These are phyloP conservation scores for Umimayanthus chanpuru DNA, from an alignment of 92 coral and sea anemone species.

Conservation along the genomic window DNA sequence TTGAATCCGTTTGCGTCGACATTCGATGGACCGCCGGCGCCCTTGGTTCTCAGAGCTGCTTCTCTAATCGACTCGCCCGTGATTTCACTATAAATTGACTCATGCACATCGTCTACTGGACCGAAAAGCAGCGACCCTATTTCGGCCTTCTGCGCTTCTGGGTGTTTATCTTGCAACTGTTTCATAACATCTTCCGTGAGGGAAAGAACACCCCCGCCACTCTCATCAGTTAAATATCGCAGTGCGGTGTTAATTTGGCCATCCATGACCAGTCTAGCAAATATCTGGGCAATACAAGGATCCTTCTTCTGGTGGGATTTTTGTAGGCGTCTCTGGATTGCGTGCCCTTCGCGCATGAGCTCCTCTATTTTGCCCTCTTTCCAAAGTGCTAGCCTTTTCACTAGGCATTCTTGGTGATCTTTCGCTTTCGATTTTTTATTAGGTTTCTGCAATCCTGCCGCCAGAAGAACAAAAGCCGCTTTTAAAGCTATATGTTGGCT, in stretches of 20 bases:
- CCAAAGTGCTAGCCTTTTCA: constrained; percentile 32
- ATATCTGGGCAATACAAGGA: constrained; percentile 27
- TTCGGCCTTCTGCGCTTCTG: constrained; percentile 28
- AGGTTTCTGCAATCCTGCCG: constrained; percentile 14
- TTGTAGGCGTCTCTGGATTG: constrained; percentile 25
- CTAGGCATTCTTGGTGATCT: constrained; percentile 34
- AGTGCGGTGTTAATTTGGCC: constrained; percentile 43
- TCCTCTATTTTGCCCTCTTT: constrained; percentile 11
- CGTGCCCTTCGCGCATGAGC: constrained; percentile 24
- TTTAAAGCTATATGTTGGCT: not conserved
- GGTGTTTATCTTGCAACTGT: constrained; percentile 39
- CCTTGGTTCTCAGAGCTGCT: constrained; percentile 31
- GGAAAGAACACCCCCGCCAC: constrained; percentile 44
- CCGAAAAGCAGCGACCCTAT: no score
- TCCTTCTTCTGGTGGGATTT: constrained; percentile 20
- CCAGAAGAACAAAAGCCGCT: constrained; percentile 10
- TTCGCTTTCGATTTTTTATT: constrained; percentile 22
- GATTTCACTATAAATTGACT: constrained; percentile 27
- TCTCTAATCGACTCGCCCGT: constrained; percentile 22
- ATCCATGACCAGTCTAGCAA: constrained; percentile 45
- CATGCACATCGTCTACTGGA: constrained; percentile 31
- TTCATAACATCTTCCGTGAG: constrained; percentile 41
- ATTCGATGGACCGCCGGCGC: constrained; percentile 18
- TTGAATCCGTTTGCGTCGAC: constrained; percentile 29
- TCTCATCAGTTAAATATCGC: constrained; percentile 23